A percentile compares a stretch with the other conserved stretches of the same genome.
These are phyloP conservation scores for Trogon surrucura DNA, from an alignment of 2,113 vertebrate genomes.

Conservation along the genomic window DNA sequence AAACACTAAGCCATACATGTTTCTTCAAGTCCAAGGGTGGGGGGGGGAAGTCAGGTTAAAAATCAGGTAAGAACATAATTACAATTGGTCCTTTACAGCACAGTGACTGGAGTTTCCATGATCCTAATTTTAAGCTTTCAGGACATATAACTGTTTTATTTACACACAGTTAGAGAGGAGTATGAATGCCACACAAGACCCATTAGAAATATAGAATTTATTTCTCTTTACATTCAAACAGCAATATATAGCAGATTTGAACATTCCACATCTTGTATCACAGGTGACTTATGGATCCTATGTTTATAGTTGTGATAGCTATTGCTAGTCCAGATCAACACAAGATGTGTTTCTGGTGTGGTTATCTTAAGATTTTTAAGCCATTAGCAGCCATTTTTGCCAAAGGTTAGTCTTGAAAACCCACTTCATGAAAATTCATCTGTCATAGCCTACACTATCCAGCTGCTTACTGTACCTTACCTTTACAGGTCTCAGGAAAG, in stretches of 20 bases:
- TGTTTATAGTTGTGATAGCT: background rate
- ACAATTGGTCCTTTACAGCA: background rate
- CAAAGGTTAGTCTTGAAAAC: background rate
- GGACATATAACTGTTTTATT: background rate
- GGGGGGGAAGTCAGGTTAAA: background rate
- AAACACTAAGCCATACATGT: background rate
- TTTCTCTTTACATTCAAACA: conserved; percentile 73
- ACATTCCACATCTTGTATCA: background rate
- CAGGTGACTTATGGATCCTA: background rate
- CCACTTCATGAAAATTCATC: background rate
- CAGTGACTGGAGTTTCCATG: background rate
- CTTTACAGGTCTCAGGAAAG: background rate
- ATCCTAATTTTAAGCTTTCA: background rate
- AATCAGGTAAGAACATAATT: background rate
- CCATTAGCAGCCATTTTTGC: background rate
- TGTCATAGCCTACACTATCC: background rate
- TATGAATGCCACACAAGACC: conserved; percentile 20
- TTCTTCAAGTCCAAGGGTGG: background rate
- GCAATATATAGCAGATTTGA: conserved; percentile 9
- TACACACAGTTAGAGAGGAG: background rate
- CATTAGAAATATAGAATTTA: conserved; percentile 84
- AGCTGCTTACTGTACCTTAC: background rate
- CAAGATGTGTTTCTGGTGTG: background rate
- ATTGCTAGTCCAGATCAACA: background rate
- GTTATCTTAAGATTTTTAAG: background rate